Percentiles rank a stretch among this genome's conserved stretches.
Conservation (phyloP, 2,797 vertebrate genomes). For the Hoplostethus mediterraneus region DNA sequence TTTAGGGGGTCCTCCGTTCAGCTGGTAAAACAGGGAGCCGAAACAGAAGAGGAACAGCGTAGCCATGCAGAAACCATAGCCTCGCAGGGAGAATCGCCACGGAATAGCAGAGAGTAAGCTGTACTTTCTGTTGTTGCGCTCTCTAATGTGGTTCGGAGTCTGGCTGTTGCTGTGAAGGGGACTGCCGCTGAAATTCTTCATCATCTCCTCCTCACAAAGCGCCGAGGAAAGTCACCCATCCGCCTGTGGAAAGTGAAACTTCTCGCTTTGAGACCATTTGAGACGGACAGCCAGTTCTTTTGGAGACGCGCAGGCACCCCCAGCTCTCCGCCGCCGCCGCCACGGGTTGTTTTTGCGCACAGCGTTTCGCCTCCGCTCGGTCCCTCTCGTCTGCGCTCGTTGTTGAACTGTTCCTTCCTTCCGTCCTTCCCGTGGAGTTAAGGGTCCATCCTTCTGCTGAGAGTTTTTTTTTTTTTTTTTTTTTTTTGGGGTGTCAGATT, state of each 20-base stretch:
- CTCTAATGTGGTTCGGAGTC: conserved; percentile 83
- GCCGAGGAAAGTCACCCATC: conserved; percentile 91
- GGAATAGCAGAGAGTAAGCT: conserved; percentile 82
- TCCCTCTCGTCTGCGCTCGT: conserved; percentile 53
- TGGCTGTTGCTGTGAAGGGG: conserved; percentile 80
- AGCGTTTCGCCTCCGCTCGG: conserved; percentile 44
- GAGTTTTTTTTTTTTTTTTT: conserved; percentile 44
- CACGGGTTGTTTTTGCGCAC: conserved; percentile 58
- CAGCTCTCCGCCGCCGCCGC: conserved; percentile 59
- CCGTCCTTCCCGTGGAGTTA: conserved; percentile 72
- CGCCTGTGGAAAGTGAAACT: conserved; percentile 80
- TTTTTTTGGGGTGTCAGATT: conserved; percentile 82
- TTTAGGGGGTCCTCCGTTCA: conserved; percentile 94
- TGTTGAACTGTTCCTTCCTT: conserved; percentile 71
- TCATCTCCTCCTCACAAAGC: conserved; percentile 90
- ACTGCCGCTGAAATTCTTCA: conserved; percentile 90
- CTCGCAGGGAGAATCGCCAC: conserved; percentile 89
- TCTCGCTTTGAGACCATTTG: conserved; percentile 75
- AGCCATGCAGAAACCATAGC: conserved; percentile 95
- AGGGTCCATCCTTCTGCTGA: conserved; percentile 80
- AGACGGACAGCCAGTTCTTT: conserved; percentile 35
- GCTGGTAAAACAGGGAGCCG: conserved; percentile 94
- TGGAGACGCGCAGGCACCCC: conserved; percentile 55
- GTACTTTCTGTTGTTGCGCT: conserved; percentile 80
- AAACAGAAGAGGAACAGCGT: conserved; percentile 93